These are phyloP conservation scores for Ciconia boyciana DNA, from an alignment of 2,113 vertebrate genomes.

Conservation along the genomic window DNA sequence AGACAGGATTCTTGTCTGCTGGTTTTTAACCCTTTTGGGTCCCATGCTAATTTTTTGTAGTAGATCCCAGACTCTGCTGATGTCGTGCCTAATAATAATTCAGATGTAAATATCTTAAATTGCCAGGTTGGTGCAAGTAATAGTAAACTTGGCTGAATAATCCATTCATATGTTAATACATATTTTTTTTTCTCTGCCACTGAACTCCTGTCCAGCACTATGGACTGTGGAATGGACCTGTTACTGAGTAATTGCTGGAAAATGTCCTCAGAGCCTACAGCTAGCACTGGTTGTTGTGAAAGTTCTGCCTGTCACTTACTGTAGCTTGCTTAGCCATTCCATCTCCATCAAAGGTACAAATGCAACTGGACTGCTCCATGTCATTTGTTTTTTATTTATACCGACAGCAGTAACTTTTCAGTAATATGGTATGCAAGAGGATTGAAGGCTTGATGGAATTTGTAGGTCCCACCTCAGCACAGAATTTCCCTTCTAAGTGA, in stretches of 20 bases:
- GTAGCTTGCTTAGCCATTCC: not conserved
- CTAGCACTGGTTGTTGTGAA: not conserved
- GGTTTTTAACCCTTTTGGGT: not conserved
- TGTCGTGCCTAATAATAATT: not conserved
- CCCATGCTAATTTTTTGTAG: not conserved
- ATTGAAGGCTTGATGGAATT: not conserved
- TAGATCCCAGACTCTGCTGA: not conserved
- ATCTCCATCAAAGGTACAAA: not conserved
- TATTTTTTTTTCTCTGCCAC: not conserved
- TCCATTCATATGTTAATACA: not conserved
- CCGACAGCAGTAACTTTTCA: not conserved
- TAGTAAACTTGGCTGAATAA: not conserved
- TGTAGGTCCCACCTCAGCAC: not conserved
- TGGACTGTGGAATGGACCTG: not conserved
- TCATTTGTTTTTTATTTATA: not conserved
- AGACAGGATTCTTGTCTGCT: not conserved
- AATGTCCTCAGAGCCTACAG: not conserved
- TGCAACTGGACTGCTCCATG: not conserved
- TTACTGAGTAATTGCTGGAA: not conserved
- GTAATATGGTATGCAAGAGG: rapidly evolving
- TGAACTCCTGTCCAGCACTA: not conserved
- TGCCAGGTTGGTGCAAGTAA: not conserved
- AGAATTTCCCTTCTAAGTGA: not conserved
- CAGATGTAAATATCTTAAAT: not conserved
- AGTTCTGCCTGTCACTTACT: not conserved